phyloP scores from a whole-genome alignment of 1,140 invertebrate species.

The Eciton burchellii region DNA sequence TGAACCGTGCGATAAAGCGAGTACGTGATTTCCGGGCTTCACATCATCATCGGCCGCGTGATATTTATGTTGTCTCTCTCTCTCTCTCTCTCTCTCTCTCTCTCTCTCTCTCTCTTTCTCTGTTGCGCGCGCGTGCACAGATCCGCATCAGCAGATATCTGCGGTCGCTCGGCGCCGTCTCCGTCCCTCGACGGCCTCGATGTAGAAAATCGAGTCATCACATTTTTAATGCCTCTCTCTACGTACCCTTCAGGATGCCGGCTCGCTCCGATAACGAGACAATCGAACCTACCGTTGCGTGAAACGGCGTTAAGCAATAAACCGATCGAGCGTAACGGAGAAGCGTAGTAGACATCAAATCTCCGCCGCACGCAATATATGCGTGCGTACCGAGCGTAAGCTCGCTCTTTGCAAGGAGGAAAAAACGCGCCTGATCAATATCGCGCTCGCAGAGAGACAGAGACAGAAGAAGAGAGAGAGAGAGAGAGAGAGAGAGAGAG shows the following conservation, averaged over 20 bases:
- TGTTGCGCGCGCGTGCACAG: neutral
- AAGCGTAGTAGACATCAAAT: slow-evolving; percentile 68
- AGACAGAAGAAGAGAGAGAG: no score
- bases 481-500: no score
- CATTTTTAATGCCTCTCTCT: slow-evolving; percentile 25
- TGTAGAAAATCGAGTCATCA: slow-evolving; percentile 26
- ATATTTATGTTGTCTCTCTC: no score
- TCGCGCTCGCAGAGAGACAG: neutral
- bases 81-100: no score
- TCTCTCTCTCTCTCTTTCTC: no score
- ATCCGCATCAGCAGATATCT: neutral
- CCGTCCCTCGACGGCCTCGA: neutral
- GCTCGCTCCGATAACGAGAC: slow-evolving; percentile 45
- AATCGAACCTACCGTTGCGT: slow-evolving; percentile 50
- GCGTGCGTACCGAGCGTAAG: neutral
- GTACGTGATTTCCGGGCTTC: no score
- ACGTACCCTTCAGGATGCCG: neutral
- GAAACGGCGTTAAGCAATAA: slow-evolving; percentile 73
- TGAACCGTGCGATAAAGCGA: neutral
- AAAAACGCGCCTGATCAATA: neutral
- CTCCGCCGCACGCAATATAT: slow-evolving; percentile 20
- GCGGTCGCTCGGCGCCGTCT: neutral
- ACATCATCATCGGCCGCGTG: no score
- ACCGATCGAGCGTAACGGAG: slow-evolving; percentile 64
- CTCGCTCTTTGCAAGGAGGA: neutral